Conservation (phyloP, 2,888 invertebrate genomes). For the Isoperla grammatica region DNA sequence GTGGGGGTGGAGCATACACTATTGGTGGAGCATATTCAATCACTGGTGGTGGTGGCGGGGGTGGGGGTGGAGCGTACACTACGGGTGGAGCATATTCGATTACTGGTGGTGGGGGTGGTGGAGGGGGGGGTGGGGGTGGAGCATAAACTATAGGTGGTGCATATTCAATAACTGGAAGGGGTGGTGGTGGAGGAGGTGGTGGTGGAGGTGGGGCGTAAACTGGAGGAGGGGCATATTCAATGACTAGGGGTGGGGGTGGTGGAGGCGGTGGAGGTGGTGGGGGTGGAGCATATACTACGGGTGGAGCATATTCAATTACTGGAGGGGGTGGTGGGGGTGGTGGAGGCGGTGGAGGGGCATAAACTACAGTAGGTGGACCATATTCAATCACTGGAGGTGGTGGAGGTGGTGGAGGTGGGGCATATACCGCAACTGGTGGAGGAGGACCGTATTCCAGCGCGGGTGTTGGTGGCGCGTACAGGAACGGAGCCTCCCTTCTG, state of each 20-base stretch:
- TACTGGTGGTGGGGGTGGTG: neutral
- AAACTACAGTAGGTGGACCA: neutral
- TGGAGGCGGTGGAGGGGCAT: constrained; percentile 2
- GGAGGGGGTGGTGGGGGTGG: neutral
- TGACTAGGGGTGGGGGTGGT: neutral
- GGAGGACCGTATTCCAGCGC: neutral
- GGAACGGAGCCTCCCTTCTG: neutral
- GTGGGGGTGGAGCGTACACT: constrained; percentile 4
- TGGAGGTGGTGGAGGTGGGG: constrained; percentile 2
- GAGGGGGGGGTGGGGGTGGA: constrained; percentile 7
- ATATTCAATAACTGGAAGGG: constrained; percentile 4
- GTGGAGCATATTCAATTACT: neutral
- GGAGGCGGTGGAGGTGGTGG: constrained; percentile 1
- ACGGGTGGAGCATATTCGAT: neutral
- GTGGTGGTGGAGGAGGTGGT: constrained; percentile 5
- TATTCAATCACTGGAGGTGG: constrained; percentile 8
- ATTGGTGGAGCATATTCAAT: neutral
- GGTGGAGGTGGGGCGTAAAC: constrained; percentile 10
- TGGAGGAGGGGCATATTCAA: constrained; percentile 1
- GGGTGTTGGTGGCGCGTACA: neutral
- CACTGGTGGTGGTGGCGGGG: neutral
- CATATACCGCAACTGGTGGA: neutral
- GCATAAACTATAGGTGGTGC: constrained; percentile 4
- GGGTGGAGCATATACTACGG: neutral
- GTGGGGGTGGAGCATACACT: constrained; percentile 3